Evolutionary conservation across 2,888 invertebrate genomes (phyloP).

Genomic region (Hecatera dysodea): DNA sequence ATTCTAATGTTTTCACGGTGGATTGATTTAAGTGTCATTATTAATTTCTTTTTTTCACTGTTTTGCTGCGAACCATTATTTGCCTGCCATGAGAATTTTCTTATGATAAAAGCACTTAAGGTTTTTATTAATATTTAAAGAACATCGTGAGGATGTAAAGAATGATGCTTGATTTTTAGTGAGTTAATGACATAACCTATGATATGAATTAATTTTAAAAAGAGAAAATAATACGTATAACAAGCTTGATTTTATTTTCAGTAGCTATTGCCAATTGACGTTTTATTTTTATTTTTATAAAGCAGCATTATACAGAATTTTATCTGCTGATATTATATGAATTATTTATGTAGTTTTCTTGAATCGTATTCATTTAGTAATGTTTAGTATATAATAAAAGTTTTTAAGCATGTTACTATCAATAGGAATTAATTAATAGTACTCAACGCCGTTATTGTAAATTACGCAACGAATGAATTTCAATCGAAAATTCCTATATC

Average conservation of each 20-base stretch:
- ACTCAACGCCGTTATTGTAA: not conserved
- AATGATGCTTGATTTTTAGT: conserved; percentile 43
- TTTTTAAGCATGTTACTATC: not conserved
- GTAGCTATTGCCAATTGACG: conserved; percentile 7
- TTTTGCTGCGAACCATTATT: conserved; percentile 40
- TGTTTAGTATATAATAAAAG: conserved; percentile 14
- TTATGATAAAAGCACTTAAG: conserved; percentile 8
- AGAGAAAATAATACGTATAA: not conserved
- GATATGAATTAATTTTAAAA: conserved; percentile 26
- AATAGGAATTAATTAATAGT: not conserved
- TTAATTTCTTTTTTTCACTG: conserved; percentile 19
- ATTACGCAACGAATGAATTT: not conserved
- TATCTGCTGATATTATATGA: not conserved
- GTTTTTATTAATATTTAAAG: conserved; percentile 3
- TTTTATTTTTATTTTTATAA: not conserved
- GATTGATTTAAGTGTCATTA: conserved; percentile 48
- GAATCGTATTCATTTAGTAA: not conserved
- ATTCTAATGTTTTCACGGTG: conserved; percentile 43
- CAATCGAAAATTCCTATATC: not conserved
- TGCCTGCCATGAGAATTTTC: conserved; percentile 48
- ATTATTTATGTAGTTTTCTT: conserved; percentile 13
- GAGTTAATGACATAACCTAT: conserved; percentile 8
- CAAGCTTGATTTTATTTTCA: conserved; percentile 29
- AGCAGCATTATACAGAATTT: conserved; percentile 12
- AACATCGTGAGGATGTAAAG: conserved; percentile 15